Evolutionary conservation across 23 tunicate species (phyloP), one percentile per base, ranked within the genome.

Genomic region (Oikopleura vanhoeffeni): DNA sequence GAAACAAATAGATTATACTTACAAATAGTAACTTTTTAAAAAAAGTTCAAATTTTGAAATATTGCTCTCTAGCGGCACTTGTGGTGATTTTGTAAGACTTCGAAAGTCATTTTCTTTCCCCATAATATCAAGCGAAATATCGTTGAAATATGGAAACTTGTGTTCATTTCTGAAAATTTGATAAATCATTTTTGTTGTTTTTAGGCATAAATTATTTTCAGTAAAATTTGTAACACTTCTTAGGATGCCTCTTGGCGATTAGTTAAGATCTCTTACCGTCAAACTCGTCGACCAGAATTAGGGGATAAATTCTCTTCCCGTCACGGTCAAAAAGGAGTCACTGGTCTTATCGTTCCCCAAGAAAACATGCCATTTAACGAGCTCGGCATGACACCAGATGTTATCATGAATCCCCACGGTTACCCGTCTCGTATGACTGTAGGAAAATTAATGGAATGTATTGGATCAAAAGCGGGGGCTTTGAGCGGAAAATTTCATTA

Each of bases 391-490:
- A 88, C 91, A 67, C 98, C 98, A 1, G 98, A 93, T 77, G 95
- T 93, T 27, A 88, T 93, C 76, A 93, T 93, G 98, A 93, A 93
- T 57, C 98, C 98, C 0, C 98, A 93, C 79, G 98, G 98, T 34
- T 93, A 90, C 42, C 98, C 98, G 18, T 93, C 98, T 18, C 90
- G 98, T n/a, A 93, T 93, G 98, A 93, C 98, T 0, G 98, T 93
- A 41, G 98, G 98, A 75, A 93, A 93, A 67, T 75, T 93, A 76
- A 41, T 93, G 41, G 98, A 93, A 76, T 85, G 90, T 40, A 85
- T 93, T n/a, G 98, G 98, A n/a, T 87, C 91, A 85, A 93, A 93
- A 90, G 98, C 98, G 41, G 98, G 90, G 76, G 98, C 95, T 3
- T 38, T 90, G 41, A 89, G 84, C 79, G 98, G 91, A 30, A 90